Percentiles rank a stretch among this genome's conserved stretches.
These are phyloP conservation scores for Polypedilum vanderplanki DNA, from an alignment of 1,140 invertebrate species.

Conservation along the genomic window DNA sequence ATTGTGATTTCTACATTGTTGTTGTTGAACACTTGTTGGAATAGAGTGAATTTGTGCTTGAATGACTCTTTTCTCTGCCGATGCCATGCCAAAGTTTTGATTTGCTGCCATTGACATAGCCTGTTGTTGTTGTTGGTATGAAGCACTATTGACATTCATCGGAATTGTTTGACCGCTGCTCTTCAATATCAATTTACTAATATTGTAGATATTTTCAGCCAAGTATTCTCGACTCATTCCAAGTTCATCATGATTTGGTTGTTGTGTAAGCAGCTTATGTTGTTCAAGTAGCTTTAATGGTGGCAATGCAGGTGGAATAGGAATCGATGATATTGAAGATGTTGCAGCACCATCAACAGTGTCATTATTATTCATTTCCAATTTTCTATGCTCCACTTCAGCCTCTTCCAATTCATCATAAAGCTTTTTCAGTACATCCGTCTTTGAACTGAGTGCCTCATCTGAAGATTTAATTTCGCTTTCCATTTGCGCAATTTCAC, in stretches of 20 bases:
- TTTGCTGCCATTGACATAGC: not conserved
- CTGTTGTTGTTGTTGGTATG: not conserved
- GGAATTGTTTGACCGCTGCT: not conserved
- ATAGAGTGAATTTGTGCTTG: constrained; percentile 9
- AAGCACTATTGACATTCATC: not conserved
- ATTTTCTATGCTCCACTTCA: constrained; percentile 49
- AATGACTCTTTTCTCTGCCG: not conserved
- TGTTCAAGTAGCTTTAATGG: not conserved
- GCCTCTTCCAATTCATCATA: constrained; percentile 56
- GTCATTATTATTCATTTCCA: too few species aligned
- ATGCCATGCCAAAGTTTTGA: too few species aligned
- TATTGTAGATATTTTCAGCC: constrained; percentile 29
- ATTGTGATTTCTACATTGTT: constrained; percentile 18
- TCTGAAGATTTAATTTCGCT: constrained; percentile 56
- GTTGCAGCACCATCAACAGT: constrained; percentile 14
- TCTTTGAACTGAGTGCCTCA: constrained; percentile 54
- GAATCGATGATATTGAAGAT: constrained; percentile 20
- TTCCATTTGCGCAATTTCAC: constrained; percentile 57
- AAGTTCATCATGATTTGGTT: not conserved
- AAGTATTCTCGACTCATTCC: constrained; percentile 29
- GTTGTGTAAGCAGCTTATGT: too few species aligned
- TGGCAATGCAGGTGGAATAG: not conserved
- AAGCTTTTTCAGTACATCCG: constrained; percentile 54
- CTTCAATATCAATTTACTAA: constrained; percentile 28
- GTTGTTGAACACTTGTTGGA: constrained; percentile 28